Conservation (phyloP, 2,113 vertebrate species). For the Variabilichromis moorii region DNA sequence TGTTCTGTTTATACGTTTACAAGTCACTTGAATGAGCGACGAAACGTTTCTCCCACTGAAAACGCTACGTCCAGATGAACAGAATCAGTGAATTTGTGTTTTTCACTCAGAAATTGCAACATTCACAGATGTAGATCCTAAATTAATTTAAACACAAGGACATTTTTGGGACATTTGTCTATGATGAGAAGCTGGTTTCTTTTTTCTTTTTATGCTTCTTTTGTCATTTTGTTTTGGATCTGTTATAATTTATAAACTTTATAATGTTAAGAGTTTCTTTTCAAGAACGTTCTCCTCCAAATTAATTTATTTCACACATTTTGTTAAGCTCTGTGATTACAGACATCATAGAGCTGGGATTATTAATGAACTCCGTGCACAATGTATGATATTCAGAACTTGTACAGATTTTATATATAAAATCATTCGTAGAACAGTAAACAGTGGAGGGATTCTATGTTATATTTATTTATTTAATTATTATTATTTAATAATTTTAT, state of each 20-base stretch:
- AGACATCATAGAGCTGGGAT: accelerated
- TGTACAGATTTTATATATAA: accelerated
- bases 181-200: background rate
- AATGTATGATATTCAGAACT: background rate
- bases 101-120: accelerated
- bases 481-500: background rate
- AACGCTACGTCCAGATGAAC: accelerated
- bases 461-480: accelerated
- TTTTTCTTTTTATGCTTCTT: background rate
- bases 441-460: background rate
- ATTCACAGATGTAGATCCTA: accelerated
- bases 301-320: background rate
- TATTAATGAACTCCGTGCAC: background rate
- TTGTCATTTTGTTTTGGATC: background rate
- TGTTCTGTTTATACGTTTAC: background rate
- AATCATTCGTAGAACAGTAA: background rate
- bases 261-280: background rate
- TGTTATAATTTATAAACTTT: background rate
- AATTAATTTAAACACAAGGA: background rate
- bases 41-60: background rate
- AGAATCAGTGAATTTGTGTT: background rate
- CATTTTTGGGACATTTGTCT: background rate
- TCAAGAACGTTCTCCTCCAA: accelerated
- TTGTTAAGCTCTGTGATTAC: background rate
- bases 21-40: background rate